These are phyloP conservation scores for Clarias fuscus DNA, from an alignment of 2,797 vertebrate species.

Conservation along the genomic window DNA sequence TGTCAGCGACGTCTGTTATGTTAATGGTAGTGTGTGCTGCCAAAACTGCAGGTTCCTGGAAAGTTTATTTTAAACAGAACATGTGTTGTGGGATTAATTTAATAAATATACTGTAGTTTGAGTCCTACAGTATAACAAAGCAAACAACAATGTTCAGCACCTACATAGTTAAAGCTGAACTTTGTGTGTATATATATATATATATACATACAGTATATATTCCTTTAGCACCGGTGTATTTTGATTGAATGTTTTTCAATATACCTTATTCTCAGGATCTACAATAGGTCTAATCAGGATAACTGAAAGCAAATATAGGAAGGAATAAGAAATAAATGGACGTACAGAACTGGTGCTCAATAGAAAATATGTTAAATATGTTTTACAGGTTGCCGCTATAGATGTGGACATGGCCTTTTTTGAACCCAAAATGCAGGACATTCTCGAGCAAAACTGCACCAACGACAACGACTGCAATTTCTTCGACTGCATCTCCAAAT, in stretches of 20 bases:
- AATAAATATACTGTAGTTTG: background rate
- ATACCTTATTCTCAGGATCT: background rate
- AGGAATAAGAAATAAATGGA: background rate
- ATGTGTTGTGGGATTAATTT: background rate
- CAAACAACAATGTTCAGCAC: background rate
- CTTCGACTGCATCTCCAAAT: constrained; percentile 94
- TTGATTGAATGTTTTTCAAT: background rate
- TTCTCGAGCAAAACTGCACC: constrained; percentile 95
- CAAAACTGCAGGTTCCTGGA: background rate
- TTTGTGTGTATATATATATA: background rate
- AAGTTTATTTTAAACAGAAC: constrained; percentile 32
- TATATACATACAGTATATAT: background rate
- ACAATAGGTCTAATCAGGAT: background rate
- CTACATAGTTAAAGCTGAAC: background rate
- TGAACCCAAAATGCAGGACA: constrained; percentile 95
- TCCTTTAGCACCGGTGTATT: background rate
- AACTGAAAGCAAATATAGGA: background rate
- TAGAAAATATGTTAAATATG: background rate
- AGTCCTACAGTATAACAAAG: background rate
- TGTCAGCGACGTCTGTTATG: constrained; percentile 25
- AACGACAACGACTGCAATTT: constrained; percentile 92
- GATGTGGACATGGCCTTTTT: constrained; percentile 99
- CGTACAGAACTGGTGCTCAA: background rate
- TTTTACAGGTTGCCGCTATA: constrained; percentile 89
- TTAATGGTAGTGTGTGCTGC: constrained; percentile 10